These are phyloP conservation scores for Shargacucullia verbasci DNA, from an alignment of 2,888 invertebrate species.

Conservation along the genomic window DNA sequence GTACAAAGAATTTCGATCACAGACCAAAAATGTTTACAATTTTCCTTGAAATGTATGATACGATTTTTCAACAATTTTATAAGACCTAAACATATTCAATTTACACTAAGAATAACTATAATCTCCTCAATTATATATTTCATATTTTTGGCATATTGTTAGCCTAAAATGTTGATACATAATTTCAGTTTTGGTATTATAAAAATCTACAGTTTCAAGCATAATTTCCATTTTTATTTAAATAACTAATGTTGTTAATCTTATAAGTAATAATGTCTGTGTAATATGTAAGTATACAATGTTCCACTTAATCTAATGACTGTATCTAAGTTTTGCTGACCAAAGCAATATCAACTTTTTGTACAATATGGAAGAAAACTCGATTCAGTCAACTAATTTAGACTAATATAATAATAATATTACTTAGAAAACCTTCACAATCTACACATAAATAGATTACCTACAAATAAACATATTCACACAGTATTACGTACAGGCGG, in stretches of 20 bases:
- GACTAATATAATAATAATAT: conserved; percentile 11
- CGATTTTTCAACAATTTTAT: conserved; percentile 3
- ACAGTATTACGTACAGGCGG: conserved; percentile 47
- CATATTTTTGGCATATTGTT: conserved; percentile 4
- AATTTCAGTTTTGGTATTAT: conserved; percentile 8
- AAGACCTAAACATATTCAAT: conserved; percentile 1
- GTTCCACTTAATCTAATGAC: conserved; percentile 8
- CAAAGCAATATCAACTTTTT: conserved; percentile 16
- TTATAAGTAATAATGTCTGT: conserved; percentile 16
- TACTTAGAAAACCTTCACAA: conserved; percentile 16
- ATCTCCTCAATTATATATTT: neutral
- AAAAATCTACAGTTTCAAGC: conserved; percentile 2
- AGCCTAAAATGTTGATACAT: conserved; percentile 9
- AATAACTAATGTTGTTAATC: conserved; percentile 14
- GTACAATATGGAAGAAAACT: conserved; percentile 7
- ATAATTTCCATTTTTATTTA: conserved; percentile 5
- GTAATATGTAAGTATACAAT: conserved; percentile 8
- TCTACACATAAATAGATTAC: conserved; percentile 15
- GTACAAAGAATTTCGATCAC: conserved; percentile 65
- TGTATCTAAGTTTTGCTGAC: conserved; percentile 4
- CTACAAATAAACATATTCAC: conserved; percentile 14
- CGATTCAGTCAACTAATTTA: conserved; percentile 5
- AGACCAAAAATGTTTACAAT: conserved; percentile 54
- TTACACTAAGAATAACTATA: conserved; percentile 4
- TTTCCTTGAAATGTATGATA: conserved; percentile 23